A percentile compares a stretch with the other conserved stretches of the same genome.
Conservation (phyloP, 2,888 invertebrate species). For the Amphipoea lucens region DNA sequence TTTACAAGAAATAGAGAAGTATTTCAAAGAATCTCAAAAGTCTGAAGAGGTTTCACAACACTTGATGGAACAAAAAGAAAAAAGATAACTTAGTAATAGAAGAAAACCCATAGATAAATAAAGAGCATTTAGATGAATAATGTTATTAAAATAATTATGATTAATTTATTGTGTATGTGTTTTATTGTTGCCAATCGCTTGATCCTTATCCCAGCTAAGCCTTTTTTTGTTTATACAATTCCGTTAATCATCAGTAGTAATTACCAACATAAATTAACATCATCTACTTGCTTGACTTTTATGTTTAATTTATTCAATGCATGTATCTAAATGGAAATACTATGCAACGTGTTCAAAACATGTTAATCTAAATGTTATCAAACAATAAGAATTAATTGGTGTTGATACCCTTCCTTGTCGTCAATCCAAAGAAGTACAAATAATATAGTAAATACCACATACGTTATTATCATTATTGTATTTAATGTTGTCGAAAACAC, state of each 20-base stretch:
- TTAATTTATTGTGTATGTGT: neutral
- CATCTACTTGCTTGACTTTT: neutral
- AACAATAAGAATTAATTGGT: neutral
- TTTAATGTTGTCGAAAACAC: neutral
- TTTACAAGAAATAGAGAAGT: slow-evolving; percentile 69
- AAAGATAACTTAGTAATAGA: slow-evolving; percentile 2
- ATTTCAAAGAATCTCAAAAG: slow-evolving; percentile 58
- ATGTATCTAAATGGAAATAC: neutral
- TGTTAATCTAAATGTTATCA: neutral
- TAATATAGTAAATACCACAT: neutral
- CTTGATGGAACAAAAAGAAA: slow-evolving; percentile 25
- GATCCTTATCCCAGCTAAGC: neutral
- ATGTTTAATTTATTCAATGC: slow-evolving; percentile 4
- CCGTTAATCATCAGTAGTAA: neutral
- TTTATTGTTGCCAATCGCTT: neutral
- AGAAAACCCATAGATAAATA: neutral
- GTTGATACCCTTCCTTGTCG: neutral
- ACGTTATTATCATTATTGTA: neutral
- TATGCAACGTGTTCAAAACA: neutral
- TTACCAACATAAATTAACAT: neutral
- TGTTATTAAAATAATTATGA: slow-evolving; percentile 5
- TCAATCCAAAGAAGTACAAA: neutral
- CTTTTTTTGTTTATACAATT: neutral
- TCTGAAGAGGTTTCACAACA: slow-evolving; percentile 35
- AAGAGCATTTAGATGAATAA: neutral